Evolutionary conservation across 2,113 vertebrate genomes (phyloP).

Genomic region (Forbesichthys papilliferus): DNA sequence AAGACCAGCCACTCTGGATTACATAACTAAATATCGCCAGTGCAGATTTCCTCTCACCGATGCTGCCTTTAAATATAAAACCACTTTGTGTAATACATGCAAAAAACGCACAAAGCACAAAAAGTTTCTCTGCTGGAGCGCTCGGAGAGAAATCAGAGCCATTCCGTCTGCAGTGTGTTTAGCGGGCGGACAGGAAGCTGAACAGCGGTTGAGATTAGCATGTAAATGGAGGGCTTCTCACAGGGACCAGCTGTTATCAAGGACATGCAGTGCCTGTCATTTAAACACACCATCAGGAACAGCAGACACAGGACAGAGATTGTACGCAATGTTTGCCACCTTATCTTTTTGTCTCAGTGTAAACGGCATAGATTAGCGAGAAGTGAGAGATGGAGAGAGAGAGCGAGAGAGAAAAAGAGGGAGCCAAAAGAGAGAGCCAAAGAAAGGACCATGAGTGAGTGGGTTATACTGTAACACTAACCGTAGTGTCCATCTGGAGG

Average conservation of each 20-base stretch:
- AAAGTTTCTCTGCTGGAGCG: constrained; percentile 11
- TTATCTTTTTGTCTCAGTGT: no score
- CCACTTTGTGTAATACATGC: constrained; percentile 30
- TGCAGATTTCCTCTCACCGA: constrained; percentile 1
- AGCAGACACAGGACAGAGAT: constrained; percentile 9
- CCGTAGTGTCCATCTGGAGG: neutral
- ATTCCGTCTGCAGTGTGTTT: constrained; percentile 41
- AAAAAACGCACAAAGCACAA: constrained; percentile 43
- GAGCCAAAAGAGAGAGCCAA: no score
- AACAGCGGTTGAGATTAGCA: constrained; percentile 65
- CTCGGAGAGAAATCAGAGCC: constrained; percentile 32
- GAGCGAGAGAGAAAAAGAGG: constrained; percentile 1
- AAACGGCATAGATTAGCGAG: neutral
- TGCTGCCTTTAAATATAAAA: constrained; percentile 42
- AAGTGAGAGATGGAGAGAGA: constrained; percentile 10
- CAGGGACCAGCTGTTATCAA: constrained; percentile 67
- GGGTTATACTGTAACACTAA: neutral
- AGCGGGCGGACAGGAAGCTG: constrained; percentile 35
- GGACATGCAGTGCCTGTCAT: constrained; percentile 59
- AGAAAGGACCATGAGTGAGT: neutral
- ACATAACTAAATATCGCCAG: no score
- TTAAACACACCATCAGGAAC: constrained; percentile 20
- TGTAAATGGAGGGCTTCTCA: constrained; percentile 65
- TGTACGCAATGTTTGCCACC: no score
- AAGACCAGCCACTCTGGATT: no score